Base-by-base conservation (phyloP, 2,797 vertebrate genomes). In the Peromyscus aztecus region DNA sequence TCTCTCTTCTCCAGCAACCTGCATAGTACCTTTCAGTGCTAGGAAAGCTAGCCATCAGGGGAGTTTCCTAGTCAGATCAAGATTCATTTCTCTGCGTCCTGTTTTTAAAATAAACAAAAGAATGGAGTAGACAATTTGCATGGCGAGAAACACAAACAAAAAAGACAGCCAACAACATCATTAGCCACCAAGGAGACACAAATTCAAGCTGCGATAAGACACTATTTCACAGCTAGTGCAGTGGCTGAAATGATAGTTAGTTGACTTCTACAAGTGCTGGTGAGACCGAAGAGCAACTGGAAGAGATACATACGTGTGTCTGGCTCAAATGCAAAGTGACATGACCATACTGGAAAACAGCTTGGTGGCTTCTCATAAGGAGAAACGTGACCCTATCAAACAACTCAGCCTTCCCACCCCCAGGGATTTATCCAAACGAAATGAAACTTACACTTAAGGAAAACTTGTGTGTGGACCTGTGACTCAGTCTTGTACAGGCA, bases 161-260 rank as follows among this genome's bases (percentile, higher is more conserved):
- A 83, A 63, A 85, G 12, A 43, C 52, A 57, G 49, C 71, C 84
- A 80, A 89, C 84, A 75, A 89, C 4, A 59, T 78, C 49, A 61
- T 80, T 77, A 40, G 57, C 57, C 92, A 73, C 65, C 63, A 17
- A 73, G 10, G n/a, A 94, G 85, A 94, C 59, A 63, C 29, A 92
- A 90, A 94, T 63, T 84, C 73, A 96, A 91, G 57, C n/a, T 23
- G 82, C 49, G 61, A 27, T 73, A 24, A 92, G 61, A 63, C 31
- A 14, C 10, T 27, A 59, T 31, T 14, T 71, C 4, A 7, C 12
- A 46, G 46, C 34, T 49, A 57, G 49, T 5, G 34, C 19, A 37
- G 94, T 43, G 83, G 49, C 85, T 73, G 29, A 40, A 40, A 73
- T 31, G 49, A 40, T 57, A 21, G 31, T 86, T 49, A 40, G 69